Evolutionary conservation across 2,797 vertebrate species (phyloP).

Genomic region (Pseudochirops corinnae): DNA sequence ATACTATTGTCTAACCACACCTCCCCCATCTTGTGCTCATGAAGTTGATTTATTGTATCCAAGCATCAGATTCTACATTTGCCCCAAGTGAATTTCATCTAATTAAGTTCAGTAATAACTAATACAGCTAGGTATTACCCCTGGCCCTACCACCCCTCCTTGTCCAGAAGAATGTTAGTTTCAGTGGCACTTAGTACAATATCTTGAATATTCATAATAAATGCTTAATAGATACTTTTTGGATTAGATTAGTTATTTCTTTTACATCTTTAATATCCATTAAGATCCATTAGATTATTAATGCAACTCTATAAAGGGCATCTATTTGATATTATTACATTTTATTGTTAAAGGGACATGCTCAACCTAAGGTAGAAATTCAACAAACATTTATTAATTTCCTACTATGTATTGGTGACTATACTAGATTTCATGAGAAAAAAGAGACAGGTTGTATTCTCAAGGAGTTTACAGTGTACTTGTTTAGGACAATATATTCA

Average conservation of each 20-base stretch:
- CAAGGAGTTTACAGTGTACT: background rate
- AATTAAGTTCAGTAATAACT: background rate
- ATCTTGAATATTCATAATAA: background rate
- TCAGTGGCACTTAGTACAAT: background rate
- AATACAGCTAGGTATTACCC: background rate
- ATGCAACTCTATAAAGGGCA: background rate
- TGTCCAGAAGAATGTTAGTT: background rate
- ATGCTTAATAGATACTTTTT: background rate
- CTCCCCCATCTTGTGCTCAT: background rate
- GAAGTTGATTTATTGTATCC: background rate
- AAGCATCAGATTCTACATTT: background rate
- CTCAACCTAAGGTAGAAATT: background rate
- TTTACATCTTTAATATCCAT: background rate
- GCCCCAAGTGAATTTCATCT: background rate
- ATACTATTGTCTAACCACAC: background rate
- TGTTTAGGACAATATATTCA: background rate
- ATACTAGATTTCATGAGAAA: background rate
- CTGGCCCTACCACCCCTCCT: background rate
- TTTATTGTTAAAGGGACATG: background rate
- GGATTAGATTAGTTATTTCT: background rate
- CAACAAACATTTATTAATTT: background rate
- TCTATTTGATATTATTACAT: background rate
- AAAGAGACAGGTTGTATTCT: background rate
- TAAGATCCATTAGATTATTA: background rate
- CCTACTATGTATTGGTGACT: background rate